Conservation (phyloP, 2,113 vertebrate species). For the Spilogale gracilis region DNA sequence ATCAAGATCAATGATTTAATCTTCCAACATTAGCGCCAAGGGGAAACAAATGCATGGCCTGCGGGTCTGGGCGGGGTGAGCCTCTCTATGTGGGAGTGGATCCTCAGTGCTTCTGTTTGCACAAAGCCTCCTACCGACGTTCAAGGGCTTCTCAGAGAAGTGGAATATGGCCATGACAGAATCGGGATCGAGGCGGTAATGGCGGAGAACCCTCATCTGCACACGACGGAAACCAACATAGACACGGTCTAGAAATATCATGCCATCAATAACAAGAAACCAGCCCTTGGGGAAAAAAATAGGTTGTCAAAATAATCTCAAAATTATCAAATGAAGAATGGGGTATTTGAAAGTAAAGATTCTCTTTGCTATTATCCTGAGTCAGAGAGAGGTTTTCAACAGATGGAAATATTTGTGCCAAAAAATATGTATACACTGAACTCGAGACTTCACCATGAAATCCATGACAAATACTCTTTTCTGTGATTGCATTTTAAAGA, state of each 20-base stretch:
- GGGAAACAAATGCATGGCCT: accelerated
- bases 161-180: not conserved
- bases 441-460: not conserved
- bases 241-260: accelerated
- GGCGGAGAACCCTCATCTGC: accelerated
- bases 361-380: not conserved
- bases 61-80: accelerated
- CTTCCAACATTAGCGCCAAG: accelerated
- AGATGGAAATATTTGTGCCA: not conserved
- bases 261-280: too few relatives aligned
- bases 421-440: not conserved
- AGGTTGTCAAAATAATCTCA: accelerated
- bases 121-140: not conserved
- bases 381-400: not conserved
- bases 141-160: not conserved
- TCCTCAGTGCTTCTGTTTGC: accelerated
- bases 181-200: accelerated
- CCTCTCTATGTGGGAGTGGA: accelerated
- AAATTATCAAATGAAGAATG: not conserved
- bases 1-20: not conserved
- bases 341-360: not conserved
- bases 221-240: accelerated
- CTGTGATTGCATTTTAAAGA: not conserved
- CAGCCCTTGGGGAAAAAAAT: too few relatives aligned
- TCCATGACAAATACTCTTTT: not conserved